phyloP scores from a whole-genome alignment of 2,888 invertebrate genomes.

The Megastigmus dorsalis region DNA sequence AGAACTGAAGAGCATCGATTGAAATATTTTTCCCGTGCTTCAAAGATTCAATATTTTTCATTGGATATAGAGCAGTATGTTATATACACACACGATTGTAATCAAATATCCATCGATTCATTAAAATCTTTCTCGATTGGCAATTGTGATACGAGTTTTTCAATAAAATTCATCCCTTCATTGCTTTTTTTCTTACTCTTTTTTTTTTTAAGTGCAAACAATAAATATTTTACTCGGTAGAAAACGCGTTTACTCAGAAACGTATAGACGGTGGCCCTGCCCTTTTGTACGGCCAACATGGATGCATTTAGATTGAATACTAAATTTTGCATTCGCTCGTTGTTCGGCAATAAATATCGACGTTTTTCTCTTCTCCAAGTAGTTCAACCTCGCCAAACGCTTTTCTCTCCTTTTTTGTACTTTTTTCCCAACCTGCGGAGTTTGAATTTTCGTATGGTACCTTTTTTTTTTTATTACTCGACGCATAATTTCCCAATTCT shows the following conservation, averaged over 20 bases:
- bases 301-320: conserved; percentile 70
- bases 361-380: conserved; percentile 53
- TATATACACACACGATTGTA: too few species aligned
- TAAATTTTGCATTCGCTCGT: conserved; percentile 69
- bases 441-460: conserved; percentile 47
- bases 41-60: too few species aligned
- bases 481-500: conserved; percentile 44
- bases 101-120: too few species aligned
- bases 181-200: background rate
- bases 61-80: too few species aligned
- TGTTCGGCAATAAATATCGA: conserved; percentile 68
- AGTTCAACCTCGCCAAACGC: too few species aligned
- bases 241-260: conserved; percentile 27
- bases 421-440: conserved; percentile 17
- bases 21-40: too few species aligned
- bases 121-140: too few species aligned
- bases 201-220: conserved; percentile 32
- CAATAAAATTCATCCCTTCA: background rate
- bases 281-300: conserved; percentile 32
- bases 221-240: conserved; percentile 53
- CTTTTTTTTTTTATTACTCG: too few species aligned
- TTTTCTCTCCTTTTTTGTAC: background rate
- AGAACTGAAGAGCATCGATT: too few species aligned
- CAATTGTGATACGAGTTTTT: too few species aligned
- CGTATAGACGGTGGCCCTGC: background rate